A percentile compares a stretch with the other conserved stretches of the same genome.
Evolutionary conservation across 2,113 vertebrate genomes (phyloP).

Genomic region (Dissostichus mawsoni): DNA sequence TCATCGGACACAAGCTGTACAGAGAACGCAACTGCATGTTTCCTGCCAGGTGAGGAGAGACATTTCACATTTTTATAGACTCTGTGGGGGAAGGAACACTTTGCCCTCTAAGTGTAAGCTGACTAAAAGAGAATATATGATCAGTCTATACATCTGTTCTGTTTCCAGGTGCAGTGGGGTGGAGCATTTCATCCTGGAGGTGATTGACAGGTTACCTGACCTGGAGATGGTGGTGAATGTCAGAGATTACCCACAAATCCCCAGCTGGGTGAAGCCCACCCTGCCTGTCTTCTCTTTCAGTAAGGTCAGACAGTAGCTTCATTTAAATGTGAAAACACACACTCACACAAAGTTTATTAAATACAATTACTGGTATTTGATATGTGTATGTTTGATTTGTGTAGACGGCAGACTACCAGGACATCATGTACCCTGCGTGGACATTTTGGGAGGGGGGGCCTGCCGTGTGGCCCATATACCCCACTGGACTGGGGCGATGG

Average conservation of each 20-base stretch:
- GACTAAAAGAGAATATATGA: background rate
- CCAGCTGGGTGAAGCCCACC: conserved; percentile 89
- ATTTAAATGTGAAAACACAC: background rate
- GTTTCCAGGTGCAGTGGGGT: conserved; percentile 92
- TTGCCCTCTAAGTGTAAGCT: background rate
- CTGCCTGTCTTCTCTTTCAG: conserved; percentile 96
- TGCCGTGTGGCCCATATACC: conserved; percentile 98
- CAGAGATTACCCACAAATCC: conserved; percentile 95
- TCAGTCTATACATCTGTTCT: background rate
- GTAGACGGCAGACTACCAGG: conserved; percentile 93
- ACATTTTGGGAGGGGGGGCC: conserved; percentile 99
- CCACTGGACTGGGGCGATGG: conserved; percentile 96
- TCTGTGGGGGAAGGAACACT: no score
- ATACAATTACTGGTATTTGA: background rate
- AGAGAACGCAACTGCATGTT: conserved; percentile 96
- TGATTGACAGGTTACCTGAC: conserved; percentile 90
- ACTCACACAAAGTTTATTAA: background rate
- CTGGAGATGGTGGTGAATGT: conserved; percentile 97
- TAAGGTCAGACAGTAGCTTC: conserved; percentile 85
- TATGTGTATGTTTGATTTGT: conserved; percentile 13
- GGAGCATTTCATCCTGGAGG: conserved; percentile 93
- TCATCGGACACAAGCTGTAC: conserved; percentile 90
- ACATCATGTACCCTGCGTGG: conserved; percentile 99
- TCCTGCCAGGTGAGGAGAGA: conserved; percentile 89
- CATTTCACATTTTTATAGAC: background rate